These are phyloP conservation scores for Malacoctenus gilli DNA, from an alignment of 2,797 vertebrate species.

Conservation along the genomic window DNA sequence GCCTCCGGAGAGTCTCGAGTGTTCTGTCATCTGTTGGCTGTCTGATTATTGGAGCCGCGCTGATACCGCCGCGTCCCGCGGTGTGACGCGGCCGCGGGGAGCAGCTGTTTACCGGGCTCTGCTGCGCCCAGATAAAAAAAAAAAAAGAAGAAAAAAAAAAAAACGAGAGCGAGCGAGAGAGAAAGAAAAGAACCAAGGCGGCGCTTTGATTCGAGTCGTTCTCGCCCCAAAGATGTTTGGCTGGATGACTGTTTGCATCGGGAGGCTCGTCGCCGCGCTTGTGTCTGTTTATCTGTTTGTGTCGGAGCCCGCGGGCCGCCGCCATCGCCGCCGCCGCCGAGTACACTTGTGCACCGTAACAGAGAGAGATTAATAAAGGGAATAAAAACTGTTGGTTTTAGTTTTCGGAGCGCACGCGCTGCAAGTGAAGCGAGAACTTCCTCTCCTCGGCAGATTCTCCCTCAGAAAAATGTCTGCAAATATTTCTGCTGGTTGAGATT, in stretches of 20 bases:
- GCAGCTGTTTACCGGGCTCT: constrained; percentile 65
- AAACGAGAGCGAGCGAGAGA: constrained; percentile 68
- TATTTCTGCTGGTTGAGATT: too few species aligned
- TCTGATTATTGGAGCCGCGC: constrained; percentile 59
- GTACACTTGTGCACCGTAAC: constrained; percentile 28
- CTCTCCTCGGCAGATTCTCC: too few species aligned
- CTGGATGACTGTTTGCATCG: constrained; percentile 54
- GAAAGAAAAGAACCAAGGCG: constrained; percentile 2
- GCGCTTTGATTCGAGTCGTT: constrained; percentile 63
- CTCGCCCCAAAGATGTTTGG: constrained; percentile 68
- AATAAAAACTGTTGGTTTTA: constrained; percentile 32
- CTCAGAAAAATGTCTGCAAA: too few species aligned
- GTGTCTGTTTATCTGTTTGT: constrained; percentile 64
- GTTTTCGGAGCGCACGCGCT: constrained; percentile 7
- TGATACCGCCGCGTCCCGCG: constrained; percentile 54
- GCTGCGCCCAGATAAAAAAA: constrained; percentile 59
- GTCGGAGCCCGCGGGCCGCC: constrained; percentile 30
- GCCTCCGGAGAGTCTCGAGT: constrained; percentile 52
- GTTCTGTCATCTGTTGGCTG: constrained; percentile 64
- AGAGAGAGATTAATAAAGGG: constrained; percentile 44
- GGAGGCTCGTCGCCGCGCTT: constrained; percentile 37
- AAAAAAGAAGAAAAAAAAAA: constrained; percentile 59
- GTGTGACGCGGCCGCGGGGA: constrained; percentile 53
- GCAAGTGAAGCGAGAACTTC: constrained; percentile 17
- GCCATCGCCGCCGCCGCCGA: constrained; percentile 35